These are phyloP conservation scores for Pomacea maculata DNA, from an alignment of 1,140 invertebrate genomes.

Conservation along the genomic window DNA sequence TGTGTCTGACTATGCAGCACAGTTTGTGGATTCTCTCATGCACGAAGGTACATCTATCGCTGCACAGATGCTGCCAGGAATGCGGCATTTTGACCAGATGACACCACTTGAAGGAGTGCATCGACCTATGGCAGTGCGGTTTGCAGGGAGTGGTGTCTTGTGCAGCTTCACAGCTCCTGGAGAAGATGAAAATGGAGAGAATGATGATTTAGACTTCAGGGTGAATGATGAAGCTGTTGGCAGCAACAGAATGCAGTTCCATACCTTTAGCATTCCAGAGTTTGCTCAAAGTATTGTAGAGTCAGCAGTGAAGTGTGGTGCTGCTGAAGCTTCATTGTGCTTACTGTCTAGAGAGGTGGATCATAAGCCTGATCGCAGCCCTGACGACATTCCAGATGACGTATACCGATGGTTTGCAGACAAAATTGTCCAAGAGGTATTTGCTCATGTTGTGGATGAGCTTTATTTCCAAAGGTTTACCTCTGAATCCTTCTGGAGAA, in stretches of 20 bases:
- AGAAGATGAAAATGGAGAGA: background rate
- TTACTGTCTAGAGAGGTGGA: background rate
- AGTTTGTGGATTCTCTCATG: constrained; percentile 39
- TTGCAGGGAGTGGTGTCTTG: background rate
- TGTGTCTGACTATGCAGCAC: constrained; percentile 49
- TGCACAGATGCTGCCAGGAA: constrained; percentile 29
- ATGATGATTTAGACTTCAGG: background rate
- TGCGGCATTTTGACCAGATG: constrained; percentile 23
- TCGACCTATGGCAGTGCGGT: background rate
- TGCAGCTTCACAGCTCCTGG: no score
- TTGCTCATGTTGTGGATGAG: constrained; percentile 25
- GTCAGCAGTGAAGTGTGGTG: background rate
- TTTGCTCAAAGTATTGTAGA: constrained; percentile 12
- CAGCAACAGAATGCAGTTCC: background rate
- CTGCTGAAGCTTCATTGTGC: constrained; percentile 12
- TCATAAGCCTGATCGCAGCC: no score
- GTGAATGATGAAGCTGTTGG: background rate
- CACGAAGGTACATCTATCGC: constrained; percentile 41
- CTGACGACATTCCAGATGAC: constrained; percentile 29
- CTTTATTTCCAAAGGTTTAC: constrained; percentile 14
- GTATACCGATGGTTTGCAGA: constrained; percentile 34
- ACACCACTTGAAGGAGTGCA: background rate
- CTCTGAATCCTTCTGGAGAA: constrained; percentile 4
- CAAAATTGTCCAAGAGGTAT: constrained; percentile 35
- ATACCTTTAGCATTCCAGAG: background rate